phyloP scores from a whole-genome alignment of 2,888 invertebrate genomes.

The Atrina japonica region DNA sequence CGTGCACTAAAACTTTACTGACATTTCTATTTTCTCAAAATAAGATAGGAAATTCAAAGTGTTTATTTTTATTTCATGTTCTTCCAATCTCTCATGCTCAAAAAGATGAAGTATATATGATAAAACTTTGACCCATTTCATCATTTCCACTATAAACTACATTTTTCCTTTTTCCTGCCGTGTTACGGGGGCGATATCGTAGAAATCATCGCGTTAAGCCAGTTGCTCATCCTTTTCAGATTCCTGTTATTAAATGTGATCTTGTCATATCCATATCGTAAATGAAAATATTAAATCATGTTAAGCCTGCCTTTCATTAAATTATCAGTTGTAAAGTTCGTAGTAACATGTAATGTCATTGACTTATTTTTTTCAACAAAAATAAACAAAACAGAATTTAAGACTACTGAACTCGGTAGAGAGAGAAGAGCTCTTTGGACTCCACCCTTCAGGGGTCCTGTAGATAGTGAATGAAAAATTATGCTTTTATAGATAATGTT shows the following conservation, averaged over 20 bases:
- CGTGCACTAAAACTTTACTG: too few species aligned
- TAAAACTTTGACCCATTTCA: conserved; percentile 22
- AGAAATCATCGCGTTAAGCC: conserved; percentile 18
- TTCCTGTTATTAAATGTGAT: conserved; percentile 27
- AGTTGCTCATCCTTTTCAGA: conserved; percentile 34
- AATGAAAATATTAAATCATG: conserved; percentile 24
- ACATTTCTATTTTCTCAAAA: conserved; percentile 23
- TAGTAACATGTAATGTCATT: conserved; percentile 15
- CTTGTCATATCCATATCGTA: conserved; percentile 20
- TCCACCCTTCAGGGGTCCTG: conserved; percentile 11
- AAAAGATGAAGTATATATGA: conserved; percentile 21
- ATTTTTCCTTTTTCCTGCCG: conserved; percentile 9
- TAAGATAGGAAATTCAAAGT: conserved; percentile 21
- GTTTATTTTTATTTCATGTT: conserved; percentile 29
- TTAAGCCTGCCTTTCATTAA: conserved; percentile 18
- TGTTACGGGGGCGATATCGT: conserved; percentile 13
- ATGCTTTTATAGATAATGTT: conserved; percentile 51
- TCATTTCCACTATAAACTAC: conserved; percentile 11
- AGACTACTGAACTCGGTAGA: too few species aligned
- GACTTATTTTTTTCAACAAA: background rate
- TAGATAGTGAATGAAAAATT: conserved; percentile 57
- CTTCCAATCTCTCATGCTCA: conserved; percentile 16
- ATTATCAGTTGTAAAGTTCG: conserved; percentile 19
- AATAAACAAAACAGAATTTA: too few species aligned
- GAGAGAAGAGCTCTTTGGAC: conserved; percentile 14